phyloP scores from a whole-genome alignment of 30 jellyfish, hydroid and myxozoan species.

The Cassiopea andromeda region DNA sequence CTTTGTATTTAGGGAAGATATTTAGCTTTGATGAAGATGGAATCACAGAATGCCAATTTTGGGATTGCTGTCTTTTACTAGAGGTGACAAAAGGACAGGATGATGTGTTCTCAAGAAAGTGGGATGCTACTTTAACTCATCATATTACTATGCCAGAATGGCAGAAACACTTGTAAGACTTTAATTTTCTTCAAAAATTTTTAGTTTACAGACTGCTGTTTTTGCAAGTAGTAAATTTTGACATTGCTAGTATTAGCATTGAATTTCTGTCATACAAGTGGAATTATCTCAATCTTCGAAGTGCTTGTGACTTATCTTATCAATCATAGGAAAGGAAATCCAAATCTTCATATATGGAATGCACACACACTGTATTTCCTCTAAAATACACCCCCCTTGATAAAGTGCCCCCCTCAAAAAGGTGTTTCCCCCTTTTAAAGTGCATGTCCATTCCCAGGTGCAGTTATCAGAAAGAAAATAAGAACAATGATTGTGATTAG shows the following conservation, averaged over 20 bases:
- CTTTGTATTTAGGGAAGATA: constrained; percentile 24
- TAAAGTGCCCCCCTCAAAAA: neutral
- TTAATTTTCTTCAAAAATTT: neutral
- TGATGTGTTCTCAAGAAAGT: neutral
- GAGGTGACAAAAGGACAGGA: neutral
- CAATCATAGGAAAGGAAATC: no score
- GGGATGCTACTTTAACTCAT: constrained; percentile 12
- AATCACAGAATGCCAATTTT: constrained; percentile 5
- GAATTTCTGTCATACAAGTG: no score
- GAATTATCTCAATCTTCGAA: no score
- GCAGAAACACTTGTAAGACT: constrained; percentile 10
- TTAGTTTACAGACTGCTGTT: neutral
- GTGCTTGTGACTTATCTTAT: no score
- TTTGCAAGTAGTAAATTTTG: neutral
- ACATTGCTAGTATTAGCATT: no score
- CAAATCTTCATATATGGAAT: no score
- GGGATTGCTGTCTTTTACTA: constrained; percentile 30
- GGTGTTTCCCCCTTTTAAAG: neutral
- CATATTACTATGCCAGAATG: neutral
- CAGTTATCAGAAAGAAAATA: no score
- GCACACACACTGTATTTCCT: neutral
- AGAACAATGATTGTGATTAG: no score
- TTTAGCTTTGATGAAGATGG: constrained; percentile 61
- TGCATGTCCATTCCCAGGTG: no score
- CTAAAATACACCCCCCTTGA: neutral